phyloP scores from a whole-genome alignment of 2,888 invertebrate species.

The Sipunculus nudus region DNA sequence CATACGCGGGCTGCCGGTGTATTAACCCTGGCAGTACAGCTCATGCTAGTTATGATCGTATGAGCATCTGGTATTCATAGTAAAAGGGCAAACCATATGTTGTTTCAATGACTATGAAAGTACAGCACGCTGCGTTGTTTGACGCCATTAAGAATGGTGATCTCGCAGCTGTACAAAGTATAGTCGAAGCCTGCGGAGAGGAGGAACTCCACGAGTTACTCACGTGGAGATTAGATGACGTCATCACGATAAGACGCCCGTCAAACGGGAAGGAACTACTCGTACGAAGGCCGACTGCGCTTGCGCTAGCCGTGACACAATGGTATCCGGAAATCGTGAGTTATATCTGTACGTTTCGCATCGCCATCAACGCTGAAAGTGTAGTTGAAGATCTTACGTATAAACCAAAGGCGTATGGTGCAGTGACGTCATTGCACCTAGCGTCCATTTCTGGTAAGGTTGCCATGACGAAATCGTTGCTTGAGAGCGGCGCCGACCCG shows the following conservation, averaged over 20 bases:
- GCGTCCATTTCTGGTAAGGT: constrained; percentile 36
- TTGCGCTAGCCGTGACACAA: neutral
- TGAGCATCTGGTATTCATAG: too few relatives aligned
- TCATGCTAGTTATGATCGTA: too few relatives aligned
- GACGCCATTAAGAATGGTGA: neutral
- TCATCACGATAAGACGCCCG: constrained; percentile 2
- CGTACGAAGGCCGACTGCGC: neutral
- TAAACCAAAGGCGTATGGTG: constrained; percentile 22
- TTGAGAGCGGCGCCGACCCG: constrained; percentile 26
- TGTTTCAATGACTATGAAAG: neutral
- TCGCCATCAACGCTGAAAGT: constrained; percentile 28
- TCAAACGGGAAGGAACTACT: neutral
- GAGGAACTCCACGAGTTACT: neutral
- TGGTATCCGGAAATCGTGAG: constrained; percentile 3
- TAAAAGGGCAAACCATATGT: too few relatives aligned
- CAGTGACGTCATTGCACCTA: constrained; percentile 32
- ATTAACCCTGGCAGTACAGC: too few relatives aligned
- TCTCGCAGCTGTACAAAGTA: neutral
- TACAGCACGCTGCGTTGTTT: neutral
- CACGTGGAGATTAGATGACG: neutral
- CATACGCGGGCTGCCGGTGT: too few relatives aligned
- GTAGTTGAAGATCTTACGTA: constrained; percentile 30
- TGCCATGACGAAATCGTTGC: constrained; percentile 31
- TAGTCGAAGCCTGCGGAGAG: neutral
- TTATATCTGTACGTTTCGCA: constrained; percentile 8